Evolutionary conservation across 2,888 invertebrate genomes (phyloP), one percentile per base, ranked within the genome.

Genomic region (Cremastobaeus sp.): DNA sequence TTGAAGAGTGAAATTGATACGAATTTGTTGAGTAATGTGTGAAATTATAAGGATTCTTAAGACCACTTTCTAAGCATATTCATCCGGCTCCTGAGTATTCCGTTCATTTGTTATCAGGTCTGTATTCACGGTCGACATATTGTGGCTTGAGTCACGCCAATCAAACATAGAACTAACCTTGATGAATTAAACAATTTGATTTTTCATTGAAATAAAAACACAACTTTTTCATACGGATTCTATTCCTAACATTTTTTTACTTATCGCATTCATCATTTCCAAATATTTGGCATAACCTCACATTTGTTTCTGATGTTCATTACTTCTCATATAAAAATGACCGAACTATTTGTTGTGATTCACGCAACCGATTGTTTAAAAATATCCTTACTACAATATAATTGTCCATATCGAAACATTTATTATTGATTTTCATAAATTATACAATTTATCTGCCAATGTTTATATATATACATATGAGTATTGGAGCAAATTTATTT

Each of bases 81-180:
- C 59, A 35, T 76, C 83, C 83, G 84, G 81, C 73, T 84, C 78
- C 77, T 73, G 80, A 84, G 80, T 80, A 81, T 78, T 81, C 78
- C 68, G 73, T 74, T 74, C 47, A 21, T 47, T 69, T 68, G 73
- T 68, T 68, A 52, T 41, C 68, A 74, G 80, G 84, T 83, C 85
- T 85, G 85, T 81, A 77, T 82, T 85, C 86, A 86, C 86, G 86
- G 85, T 84, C 78, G 73, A 79, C 68, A 69, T 65, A 60, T 69
- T 54, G 76, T 85, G 86, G 83, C 85, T 86, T 84, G 81, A 85
- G 78, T 81, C 85, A 86, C 86, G 86, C 85, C 86, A 86, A 84
- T 86, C 85, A 84, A 81, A 82, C 73, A 77, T 25, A 54, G 62
- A 52, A 78, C 78, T 85, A 85, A 85, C 85, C 85, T 83, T 70